These are phyloP conservation scores for Mesopsocus fuscifrons DNA, from an alignment of 2,888 invertebrate genomes.

Conservation along the genomic window DNA sequence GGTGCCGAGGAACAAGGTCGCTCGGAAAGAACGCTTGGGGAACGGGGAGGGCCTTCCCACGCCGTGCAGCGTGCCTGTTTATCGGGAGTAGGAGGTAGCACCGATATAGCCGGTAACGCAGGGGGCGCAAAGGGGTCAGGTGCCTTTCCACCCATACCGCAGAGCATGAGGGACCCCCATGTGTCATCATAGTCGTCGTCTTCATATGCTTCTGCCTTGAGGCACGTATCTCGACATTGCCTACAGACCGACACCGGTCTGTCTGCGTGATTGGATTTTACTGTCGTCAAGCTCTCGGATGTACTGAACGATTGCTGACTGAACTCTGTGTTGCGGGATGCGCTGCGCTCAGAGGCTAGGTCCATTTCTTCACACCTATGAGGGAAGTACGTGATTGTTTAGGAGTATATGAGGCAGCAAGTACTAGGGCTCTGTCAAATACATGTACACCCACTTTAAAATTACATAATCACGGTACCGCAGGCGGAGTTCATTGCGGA, in stretches of 20 bases:
- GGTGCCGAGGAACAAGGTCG: not conserved
- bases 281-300: constrained; percentile 54
- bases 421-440: too few species aligned
- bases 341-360: constrained; percentile 29
- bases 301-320: constrained; percentile 24
- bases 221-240: constrained; percentile 60
- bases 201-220: constrained; percentile 19
- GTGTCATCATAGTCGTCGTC: constrained; percentile 35
- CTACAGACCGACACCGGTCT: constrained; percentile 48
- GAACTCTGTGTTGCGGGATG: constrained; percentile 42
- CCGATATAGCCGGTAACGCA: constrained; percentile 14
- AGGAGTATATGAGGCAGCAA: too few species aligned
- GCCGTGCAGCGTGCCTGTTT: not conserved
- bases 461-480: too few species aligned
- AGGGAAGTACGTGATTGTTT: too few species aligned
- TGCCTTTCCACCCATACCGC: constrained; percentile 29
- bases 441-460: too few species aligned
- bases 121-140: constrained; percentile 15
- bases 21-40: not conserved
- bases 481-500: too few species aligned
- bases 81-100: constrained; percentile 16
- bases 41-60: not conserved
- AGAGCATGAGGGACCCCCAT: constrained; percentile 43
- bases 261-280: constrained; percentile 31
- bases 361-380: constrained; percentile 16